Conservation (phyloP, 2,888 invertebrate species). For the Mesorhabditis spiculigera region DNA sequence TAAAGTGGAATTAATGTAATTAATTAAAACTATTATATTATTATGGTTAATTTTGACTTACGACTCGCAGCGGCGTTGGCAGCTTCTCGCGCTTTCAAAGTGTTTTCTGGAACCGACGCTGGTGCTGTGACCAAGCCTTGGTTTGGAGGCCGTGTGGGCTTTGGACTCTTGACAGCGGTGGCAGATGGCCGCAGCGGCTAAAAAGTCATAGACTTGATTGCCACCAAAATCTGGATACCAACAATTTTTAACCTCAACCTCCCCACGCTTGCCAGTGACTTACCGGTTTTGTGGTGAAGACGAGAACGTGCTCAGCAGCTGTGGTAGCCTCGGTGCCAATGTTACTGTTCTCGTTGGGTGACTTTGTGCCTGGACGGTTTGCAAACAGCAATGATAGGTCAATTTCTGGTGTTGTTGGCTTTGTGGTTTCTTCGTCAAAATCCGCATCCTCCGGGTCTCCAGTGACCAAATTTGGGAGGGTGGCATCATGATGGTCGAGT, state of each 20-base stretch:
- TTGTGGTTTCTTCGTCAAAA: neutral
- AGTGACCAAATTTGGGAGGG: neutral
- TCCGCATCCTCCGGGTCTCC: neutral
- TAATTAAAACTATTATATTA: neutral
- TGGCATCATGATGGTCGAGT: neutral
- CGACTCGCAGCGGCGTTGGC: slow-evolving; percentile 2
- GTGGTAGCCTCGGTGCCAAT: neutral
- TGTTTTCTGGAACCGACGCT: slow-evolving; percentile 8
- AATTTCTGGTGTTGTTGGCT: neutral
- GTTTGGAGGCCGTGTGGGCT: neutral
- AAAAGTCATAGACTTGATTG: too few species aligned
- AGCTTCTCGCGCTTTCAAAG: neutral
- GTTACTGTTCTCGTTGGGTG: neutral
- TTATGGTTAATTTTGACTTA: neutral
- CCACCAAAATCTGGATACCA: too few species aligned
- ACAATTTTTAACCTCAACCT: too few species aligned
- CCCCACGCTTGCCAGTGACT: neutral
- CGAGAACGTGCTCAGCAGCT: neutral
- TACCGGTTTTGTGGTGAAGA: neutral
- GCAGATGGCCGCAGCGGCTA: too few species aligned
- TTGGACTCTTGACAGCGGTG: too few species aligned
- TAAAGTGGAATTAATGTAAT: neutral
- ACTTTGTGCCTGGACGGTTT: neutral
- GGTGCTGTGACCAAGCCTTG: slow-evolving; percentile 11
- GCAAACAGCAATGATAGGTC: neutral